Evolutionary conservation across 2,888 invertebrate species (phyloP), one percentile per base, ranked within the genome.

Genomic region (Cataglyphis livida): DNA sequence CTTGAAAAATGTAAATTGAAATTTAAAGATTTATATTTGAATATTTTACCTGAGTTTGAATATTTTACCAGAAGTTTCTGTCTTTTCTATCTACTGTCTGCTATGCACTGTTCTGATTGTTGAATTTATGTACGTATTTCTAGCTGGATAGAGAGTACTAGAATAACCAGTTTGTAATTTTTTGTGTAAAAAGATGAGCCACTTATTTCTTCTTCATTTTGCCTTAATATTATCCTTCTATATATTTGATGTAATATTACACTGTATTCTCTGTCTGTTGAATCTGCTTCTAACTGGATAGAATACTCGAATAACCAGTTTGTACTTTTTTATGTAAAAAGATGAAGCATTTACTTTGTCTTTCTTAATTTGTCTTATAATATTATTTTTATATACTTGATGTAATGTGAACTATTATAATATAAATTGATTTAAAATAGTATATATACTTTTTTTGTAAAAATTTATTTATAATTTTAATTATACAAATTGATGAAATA

Each of bases 331-430:
- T 76, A 1, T 41, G 6, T 38, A 3, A 44, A 38, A 57, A 54
- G 32, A 78, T 57, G 18, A 21, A 4, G 7, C 32, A 78, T 3
- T 54, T 38, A 61, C 18, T 10, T 75, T 28, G 18, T 54, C 1
- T 10, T 68, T 15, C n/a, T 70, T 41, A 18, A 57, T 54, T 57
- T 78, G 5, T 1, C 3, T 54, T 35, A 35, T 68, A 61, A 62
- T 64, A 57, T 18, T 57, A 71, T 28, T 81, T 25, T 3, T 79
- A 73, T 78, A 74, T 62, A 81, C 64, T 41, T n/a, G 7, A 66
- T 70, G 41, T 18, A 51, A 61, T n/a, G 25, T 41, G n/a, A 76
- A 84, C 51, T 75, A 59, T 66, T 10, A 35, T 3, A 35, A 38
- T 1, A 15, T 32, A 15, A n/a, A n/a, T 1, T 38, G 0, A 64